Evolutionary conservation across 2,113 vertebrate genomes (phyloP).

Genomic region (Pseudorhombus dupliciocellatus): DNA sequence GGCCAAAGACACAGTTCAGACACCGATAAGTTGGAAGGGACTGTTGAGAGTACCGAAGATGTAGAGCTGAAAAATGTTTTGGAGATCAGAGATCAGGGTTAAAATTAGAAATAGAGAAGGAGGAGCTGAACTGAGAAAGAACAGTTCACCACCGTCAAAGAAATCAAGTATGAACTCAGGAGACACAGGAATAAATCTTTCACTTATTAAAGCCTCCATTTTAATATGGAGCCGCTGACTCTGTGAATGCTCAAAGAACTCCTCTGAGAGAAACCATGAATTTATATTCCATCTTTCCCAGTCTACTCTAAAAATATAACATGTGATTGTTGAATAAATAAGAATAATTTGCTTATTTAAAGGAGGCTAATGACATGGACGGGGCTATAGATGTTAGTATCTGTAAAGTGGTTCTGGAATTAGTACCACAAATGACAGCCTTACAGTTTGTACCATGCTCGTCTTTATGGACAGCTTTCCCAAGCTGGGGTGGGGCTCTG

Average conservation of each 20-base stretch:
- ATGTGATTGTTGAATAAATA: not conserved
- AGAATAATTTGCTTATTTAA: not conserved
- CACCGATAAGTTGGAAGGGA: not conserved
- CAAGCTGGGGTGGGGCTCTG: conserved; percentile 31
- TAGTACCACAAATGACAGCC: conserved; percentile 45
- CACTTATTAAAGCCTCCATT: not conserved
- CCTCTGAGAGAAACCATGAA: not conserved
- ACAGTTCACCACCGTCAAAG: conserved; percentile 33
- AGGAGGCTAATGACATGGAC: not conserved
- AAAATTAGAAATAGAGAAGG: conserved; percentile 59
- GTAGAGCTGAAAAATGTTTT: conserved; percentile 27
- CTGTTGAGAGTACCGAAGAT: conserved; percentile 18
- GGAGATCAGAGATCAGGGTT: conserved; percentile 41
- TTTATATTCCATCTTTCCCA: not conserved
- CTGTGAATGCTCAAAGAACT: no score
- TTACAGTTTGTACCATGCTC: not conserved
- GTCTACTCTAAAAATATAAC: not conserved
- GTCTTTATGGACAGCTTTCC: conserved; percentile 27
- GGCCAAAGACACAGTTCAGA: conserved; percentile 13
- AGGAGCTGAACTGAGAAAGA: conserved; percentile 22
- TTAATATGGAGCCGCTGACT: not conserved
- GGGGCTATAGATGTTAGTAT: conserved; percentile 1
- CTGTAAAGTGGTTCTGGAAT: conserved; percentile 30
- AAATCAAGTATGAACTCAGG: conserved; percentile 22
- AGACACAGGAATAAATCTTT: conserved; percentile 22